These are phyloP conservation scores for Empis livida DNA, from an alignment of 2,888 invertebrate species.

Conservation along the genomic window DNA sequence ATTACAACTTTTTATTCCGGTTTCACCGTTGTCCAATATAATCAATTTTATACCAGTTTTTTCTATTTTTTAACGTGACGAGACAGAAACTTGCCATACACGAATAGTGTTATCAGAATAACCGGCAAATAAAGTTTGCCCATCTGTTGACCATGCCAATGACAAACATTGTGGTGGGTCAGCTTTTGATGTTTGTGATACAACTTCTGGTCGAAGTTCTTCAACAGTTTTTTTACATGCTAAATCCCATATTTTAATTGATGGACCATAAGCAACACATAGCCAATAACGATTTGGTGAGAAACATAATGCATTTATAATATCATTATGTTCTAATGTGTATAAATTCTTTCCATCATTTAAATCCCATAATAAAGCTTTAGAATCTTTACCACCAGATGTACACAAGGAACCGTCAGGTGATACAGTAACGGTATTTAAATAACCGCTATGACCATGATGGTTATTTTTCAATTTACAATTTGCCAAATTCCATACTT, in stretches of 20 bases:
- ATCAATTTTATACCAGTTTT: too few species aligned
- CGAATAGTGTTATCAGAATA: constrained; percentile 97
- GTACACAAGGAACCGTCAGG: constrained; percentile 99
- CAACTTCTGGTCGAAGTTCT: constrained; percentile 93
- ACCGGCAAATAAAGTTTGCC: constrained; percentile 96
- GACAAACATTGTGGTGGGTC: constrained; percentile 94
- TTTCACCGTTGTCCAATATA: too few species aligned
- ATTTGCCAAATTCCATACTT: constrained; percentile 98
- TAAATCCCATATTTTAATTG: constrained; percentile 99
- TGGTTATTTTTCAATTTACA: constrained; percentile 98
- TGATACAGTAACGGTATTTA: constrained; percentile 97
- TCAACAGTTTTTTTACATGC: constrained; percentile 99
- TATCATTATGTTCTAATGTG: constrained; percentile 95
- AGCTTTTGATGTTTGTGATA: constrained; percentile 61
- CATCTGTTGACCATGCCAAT: constrained; percentile 97
- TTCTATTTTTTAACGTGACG: constrained; percentile 48
- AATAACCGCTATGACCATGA: constrained; percentile 89
- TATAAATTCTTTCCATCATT: constrained; percentile 99
- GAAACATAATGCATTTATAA: constrained; percentile 97
- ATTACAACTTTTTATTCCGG: neutral
- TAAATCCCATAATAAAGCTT: constrained; percentile 98
- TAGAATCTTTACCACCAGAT: constrained; percentile 99
- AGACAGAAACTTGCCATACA: constrained; percentile 95
- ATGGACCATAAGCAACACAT: constrained; percentile 96
- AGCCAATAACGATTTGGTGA: constrained; percentile 99